Percentiles rank a stretch among this genome's conserved stretches.
Conservation (phyloP, 2,888 invertebrate genomes). For the Gymnoscelis rufifasciata region DNA sequence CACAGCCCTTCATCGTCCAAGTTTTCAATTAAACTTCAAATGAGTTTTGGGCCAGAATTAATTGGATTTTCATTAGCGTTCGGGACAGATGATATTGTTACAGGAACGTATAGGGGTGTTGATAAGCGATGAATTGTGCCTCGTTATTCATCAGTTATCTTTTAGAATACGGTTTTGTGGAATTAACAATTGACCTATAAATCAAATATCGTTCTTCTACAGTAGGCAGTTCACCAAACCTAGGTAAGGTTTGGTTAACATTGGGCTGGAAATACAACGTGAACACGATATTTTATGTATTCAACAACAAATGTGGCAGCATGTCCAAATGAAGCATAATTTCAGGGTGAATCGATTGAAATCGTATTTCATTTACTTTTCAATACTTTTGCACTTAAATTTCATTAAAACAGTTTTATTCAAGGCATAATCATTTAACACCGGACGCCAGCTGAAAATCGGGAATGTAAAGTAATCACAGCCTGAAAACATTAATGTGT, state of each 20-base stretch:
- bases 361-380: no score
- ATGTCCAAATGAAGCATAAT: no score
- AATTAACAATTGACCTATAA: no score
- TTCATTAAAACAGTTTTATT: no score
- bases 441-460: background rate
- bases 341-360: no score
- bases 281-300: no score
- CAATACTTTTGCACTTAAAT: no score
- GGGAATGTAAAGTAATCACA: background rate
- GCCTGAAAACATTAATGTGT: background rate
- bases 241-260: no score
- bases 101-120: slow-evolving; percentile 40
- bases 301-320: no score
- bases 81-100: slow-evolving; percentile 75
- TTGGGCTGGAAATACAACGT: no score
- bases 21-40: slow-evolving; percentile 78
- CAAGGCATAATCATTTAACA: background rate
- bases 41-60: slow-evolving; percentile 74
- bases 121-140: slow-evolving; percentile 30
- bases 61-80: slow-evolving; percentile 78
- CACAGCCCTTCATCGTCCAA: slow-evolving; percentile 57
- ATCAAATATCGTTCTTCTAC: no score
- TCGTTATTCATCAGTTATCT: slow-evolving; percentile 1
- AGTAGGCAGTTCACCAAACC: no score
- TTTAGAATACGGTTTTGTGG: background rate